Percentiles rank a stretch among this genome's conserved stretches.
phyloP scores from a whole-genome alignment of 2,113 vertebrate species.

The Acinonyx jubatus region DNA sequence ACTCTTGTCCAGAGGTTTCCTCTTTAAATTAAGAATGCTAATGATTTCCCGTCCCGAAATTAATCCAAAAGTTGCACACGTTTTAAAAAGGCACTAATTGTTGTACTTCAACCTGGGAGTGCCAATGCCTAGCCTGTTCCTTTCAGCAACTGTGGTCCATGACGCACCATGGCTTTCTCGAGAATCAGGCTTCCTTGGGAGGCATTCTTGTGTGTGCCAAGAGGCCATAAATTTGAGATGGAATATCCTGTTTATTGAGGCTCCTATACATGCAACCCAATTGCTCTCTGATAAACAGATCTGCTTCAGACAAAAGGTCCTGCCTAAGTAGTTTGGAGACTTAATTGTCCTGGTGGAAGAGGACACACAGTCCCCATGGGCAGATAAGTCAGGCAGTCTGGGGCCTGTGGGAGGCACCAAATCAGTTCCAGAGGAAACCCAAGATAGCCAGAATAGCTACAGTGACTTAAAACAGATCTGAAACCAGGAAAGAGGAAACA shows the following conservation, averaged over 20 bases:
- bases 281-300: conserved; percentile 50
- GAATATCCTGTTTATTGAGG: conserved; percentile 38
- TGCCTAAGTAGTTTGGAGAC: neutral
- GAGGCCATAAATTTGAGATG: neutral
- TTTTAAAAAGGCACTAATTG: neutral
- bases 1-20: conserved; percentile 50
- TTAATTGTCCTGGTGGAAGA: neutral
- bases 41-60: conserved; percentile 46
- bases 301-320: neutral
- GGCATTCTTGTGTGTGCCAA: neutral
- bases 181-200: neutral
- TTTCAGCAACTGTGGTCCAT: neutral
- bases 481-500: conserved; percentile 50
- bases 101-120: neutral
- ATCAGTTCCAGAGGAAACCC: neutral
- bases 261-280: neutral
- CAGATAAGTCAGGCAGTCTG: neutral
- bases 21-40: conserved; percentile 65
- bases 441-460: neutral
- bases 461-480: neutral
- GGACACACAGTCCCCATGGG: accelerated
- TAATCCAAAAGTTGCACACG: conserved; percentile 18
- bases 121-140: neutral
- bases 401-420: neutral
- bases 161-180: accelerated